phyloP scores from a whole-genome alignment of 2,888 invertebrate genomes.

The Trissoscelio sp. region DNA sequence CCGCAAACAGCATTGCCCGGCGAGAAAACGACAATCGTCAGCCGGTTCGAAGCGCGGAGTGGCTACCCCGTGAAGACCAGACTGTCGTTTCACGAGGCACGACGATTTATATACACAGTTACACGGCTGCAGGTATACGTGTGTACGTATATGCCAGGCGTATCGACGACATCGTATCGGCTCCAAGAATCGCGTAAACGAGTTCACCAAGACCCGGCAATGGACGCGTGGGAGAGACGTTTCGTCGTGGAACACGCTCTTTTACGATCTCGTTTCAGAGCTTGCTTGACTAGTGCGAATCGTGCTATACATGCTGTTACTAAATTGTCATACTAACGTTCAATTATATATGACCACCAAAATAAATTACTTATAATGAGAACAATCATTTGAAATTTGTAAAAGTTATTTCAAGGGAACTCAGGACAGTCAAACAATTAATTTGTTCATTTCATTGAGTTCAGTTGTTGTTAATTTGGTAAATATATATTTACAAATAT shows the following conservation, averaged over 20 bases:
- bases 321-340: conserved; percentile 55
- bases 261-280: conserved; percentile 63
- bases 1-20: conserved; percentile 51
- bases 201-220: conserved; percentile 60
- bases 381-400: too few species aligned
- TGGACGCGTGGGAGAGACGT: conserved; percentile 67
- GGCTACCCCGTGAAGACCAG: conserved; percentile 69
- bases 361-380: not conserved
- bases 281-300: conserved; percentile 63
- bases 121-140: conserved; percentile 16
- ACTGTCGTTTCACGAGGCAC: conserved; percentile 65
- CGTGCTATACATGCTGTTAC: conserved; percentile 64
- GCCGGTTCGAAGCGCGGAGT: conserved; percentile 62
- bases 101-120: conserved; percentile 50
- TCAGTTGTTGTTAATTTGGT: too few species aligned
- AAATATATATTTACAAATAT: too few species aligned
- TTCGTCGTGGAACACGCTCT: conserved; percentile 63
- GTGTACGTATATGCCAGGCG: conserved; percentile 22
- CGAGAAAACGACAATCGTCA: conserved; percentile 60
- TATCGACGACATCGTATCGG: conserved; percentile 57
- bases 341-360: conserved; percentile 15
- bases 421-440: too few species aligned
- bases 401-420: too few species aligned
- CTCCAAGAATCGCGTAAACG: conserved; percentile 60
- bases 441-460: too few species aligned